Percentiles rank a stretch among this genome's conserved stretches.
Conservation (phyloP, 1,140 invertebrate species). For the Zaprionus gabonicus region DNA sequence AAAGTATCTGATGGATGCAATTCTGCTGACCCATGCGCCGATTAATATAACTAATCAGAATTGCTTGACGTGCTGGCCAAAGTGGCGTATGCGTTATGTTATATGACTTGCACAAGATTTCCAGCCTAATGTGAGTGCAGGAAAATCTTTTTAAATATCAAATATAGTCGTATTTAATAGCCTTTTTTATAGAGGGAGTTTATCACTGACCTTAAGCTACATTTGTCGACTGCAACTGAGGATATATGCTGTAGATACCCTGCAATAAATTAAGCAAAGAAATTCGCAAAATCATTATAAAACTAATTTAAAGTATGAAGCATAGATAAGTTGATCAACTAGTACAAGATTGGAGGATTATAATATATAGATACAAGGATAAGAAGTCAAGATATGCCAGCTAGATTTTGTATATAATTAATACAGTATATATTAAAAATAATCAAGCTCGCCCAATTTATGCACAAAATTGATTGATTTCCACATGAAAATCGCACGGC, state of each 20-base stretch:
- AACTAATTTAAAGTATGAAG: too few relatives aligned
- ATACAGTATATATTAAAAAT: too few relatives aligned
- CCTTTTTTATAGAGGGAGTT: neutral
- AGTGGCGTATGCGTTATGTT: constrained; percentile 35
- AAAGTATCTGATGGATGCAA: constrained; percentile 49
- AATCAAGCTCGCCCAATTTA: too few relatives aligned
- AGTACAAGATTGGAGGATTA: too few relatives aligned
- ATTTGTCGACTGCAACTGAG: neutral
- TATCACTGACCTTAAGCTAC: neutral
- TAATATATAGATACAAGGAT: too few relatives aligned
- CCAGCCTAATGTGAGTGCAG: neutral
- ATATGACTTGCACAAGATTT: neutral
- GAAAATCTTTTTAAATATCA: neutral
- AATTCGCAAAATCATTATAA: too few relatives aligned
- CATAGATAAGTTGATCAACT: too few relatives aligned
- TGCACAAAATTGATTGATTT: neutral
- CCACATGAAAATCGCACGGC: neutral
- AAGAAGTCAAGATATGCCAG: too few relatives aligned
- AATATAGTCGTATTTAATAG: too few relatives aligned
- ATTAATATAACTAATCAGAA: constrained; percentile 16
- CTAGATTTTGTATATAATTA: too few relatives aligned
- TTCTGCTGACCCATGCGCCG: constrained; percentile 6
- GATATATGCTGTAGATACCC: neutral
- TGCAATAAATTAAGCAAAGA: neutral
- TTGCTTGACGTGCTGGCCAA: constrained; percentile 15